Conservation (phyloP, 2,797 vertebrate species). For the Scolopax bukidnonensis region DNA sequence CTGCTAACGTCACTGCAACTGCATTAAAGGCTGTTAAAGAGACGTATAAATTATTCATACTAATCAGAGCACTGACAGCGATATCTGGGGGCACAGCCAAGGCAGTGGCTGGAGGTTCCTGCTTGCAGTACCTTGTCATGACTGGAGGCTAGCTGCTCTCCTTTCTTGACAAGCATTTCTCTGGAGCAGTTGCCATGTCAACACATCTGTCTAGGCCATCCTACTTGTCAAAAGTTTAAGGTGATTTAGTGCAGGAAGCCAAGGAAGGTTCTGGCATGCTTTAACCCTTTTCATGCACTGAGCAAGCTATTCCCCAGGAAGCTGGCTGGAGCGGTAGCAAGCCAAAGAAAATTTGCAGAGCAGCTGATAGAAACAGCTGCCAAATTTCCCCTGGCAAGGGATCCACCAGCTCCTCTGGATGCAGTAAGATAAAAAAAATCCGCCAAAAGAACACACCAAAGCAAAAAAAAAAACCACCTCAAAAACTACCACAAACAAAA, state of each 20-base stretch:
- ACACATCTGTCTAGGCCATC: background rate
- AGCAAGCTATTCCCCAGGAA: background rate
- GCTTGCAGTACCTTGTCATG: background rate
- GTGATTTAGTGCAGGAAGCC: background rate
- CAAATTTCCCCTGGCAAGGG: background rate
- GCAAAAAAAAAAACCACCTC: background rate
- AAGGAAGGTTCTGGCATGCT: background rate
- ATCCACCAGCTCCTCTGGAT: background rate
- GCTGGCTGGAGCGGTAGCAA: fast-evolving
- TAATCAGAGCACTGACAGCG: background rate
- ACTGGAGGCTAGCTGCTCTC: background rate
- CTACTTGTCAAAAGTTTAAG: background rate
- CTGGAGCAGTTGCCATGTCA: background rate
- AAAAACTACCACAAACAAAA: background rate
- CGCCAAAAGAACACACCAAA: background rate
- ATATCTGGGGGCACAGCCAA: background rate
- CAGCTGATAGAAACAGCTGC: fast-evolving
- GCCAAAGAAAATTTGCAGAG: too few relatives aligned
- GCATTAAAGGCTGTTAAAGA: background rate
- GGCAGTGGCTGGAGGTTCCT: background rate
- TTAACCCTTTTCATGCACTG: background rate
- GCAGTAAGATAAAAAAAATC: background rate
- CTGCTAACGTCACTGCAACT: background rate
- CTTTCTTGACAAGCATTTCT: background rate
- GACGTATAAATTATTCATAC: background rate